Base-by-base conservation (phyloP, 2,113 vertebrate species). In the Heteronetta atricapilla region DNA sequence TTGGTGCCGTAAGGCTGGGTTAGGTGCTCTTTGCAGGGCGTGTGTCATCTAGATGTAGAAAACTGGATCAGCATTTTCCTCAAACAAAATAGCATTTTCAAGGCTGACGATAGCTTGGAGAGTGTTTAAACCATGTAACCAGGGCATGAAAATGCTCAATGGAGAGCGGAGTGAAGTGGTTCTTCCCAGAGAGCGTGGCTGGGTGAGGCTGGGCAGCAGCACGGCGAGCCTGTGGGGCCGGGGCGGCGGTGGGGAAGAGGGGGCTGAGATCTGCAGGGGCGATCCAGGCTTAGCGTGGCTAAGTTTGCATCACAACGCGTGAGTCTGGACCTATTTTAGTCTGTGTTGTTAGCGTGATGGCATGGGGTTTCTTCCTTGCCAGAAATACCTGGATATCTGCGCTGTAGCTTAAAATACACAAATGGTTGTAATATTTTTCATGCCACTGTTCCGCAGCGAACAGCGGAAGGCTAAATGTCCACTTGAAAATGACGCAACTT, bases 241-340 rank as follows among this genome's bases (percentile, higher is more conserved):
- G 52, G 48, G 17, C 8, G 66, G 2, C 0, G 6, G 40, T 26
- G 58, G 46, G 67, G 20, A 34, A 44, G 18, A 56, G 19, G 11
- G 28, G 36, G 13, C 64, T 52, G 34, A 53, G 25, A 18, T 44
- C 38, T 17, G 23, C 16, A 50, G 2, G 11, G 7, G 18, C 13
- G 6, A 50, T 6, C 48, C 46, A 48, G 46, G 46, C 46, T 48
- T 20, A 48, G 6, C 16, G 48, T 48, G 33, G 44, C n/a, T 5
- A 42, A 5, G n/a, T 44, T 28, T 28, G 31, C 31, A 5, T 16
- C 3, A 0, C 19, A 2, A 33, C 12, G 1, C 3, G 11, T 11
- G 20, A 25, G 16, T 88, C 22, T 26, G 18, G 53, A 15, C 29
- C 40, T n/a, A 3, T 29, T 28, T 12, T 15, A 11, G 50, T 21